Conservation (phyloP, 2,888 invertebrate genomes). For the Cephus pygmeus region DNA sequence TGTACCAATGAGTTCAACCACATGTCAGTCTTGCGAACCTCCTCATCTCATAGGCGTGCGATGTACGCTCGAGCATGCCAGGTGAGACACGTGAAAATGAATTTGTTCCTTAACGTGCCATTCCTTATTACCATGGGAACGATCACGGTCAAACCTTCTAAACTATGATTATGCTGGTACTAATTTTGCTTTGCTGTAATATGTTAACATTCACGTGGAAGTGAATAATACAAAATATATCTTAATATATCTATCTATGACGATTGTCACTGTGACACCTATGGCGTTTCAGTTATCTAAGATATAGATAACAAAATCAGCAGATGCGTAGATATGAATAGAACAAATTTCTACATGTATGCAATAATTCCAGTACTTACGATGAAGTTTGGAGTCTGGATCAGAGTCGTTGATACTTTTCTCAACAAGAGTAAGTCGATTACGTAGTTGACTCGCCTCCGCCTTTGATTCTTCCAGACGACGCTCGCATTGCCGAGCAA, state of each 20-base stretch:
- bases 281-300: not conserved
- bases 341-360: not conserved
- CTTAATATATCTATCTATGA: not conserved
- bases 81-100: not conserved
- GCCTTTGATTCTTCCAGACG: slow-evolving; percentile 84
- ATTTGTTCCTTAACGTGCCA: not conserved
- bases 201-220: not conserved
- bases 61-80: not conserved
- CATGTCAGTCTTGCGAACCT: not conserved
- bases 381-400: slow-evolving; percentile 67
- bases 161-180: not conserved
- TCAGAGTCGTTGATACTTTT: slow-evolving; percentile 66
- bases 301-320: not conserved
- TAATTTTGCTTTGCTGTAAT: not conserved
- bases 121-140: not conserved
- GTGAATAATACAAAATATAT: not conserved
- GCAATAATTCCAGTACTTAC: slow-evolving; percentile 60
- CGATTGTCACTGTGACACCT: not conserved
- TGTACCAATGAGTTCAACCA: slow-evolving; percentile 26
- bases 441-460: slow-evolving; percentile 76
- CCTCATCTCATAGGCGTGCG: not conserved
- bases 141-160: not conserved
- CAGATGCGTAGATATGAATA: not conserved
- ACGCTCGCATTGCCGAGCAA: slow-evolving; percentile 83
- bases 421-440: slow-evolving; percentile 71